phyloP scores from a whole-genome alignment of 1,140 invertebrate genomes.

The Manduca sexta region DNA sequence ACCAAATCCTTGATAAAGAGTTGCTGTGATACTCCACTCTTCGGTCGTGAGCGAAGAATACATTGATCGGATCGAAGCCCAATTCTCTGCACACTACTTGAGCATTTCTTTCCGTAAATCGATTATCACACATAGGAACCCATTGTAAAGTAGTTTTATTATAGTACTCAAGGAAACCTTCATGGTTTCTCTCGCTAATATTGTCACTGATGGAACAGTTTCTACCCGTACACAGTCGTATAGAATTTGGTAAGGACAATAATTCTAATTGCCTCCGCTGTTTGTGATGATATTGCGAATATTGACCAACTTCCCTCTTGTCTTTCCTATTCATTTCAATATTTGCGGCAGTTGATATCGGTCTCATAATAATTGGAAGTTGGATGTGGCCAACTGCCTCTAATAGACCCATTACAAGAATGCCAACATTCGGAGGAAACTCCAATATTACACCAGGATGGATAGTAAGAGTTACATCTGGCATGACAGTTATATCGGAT shows the following conservation, averaged over 20 bases:
- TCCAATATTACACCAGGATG: conserved; percentile 93
- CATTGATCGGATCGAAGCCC: conserved; percentile 92
- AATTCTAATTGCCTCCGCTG: conserved; percentile 70
- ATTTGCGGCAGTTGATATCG: conserved; percentile 68
- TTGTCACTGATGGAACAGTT: conserved; percentile 77
- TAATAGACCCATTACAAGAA: conserved; percentile 95
- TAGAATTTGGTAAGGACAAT: conserved; percentile 73
- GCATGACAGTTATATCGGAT: conserved; percentile 97
- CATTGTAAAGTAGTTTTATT: conserved; percentile 96
- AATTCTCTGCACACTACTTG: conserved; percentile 96
- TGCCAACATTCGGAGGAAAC: conserved; percentile 97
- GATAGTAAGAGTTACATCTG: conserved; percentile 88
- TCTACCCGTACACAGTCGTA: conserved; percentile 83
- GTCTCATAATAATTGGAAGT: conserved; percentile 89
- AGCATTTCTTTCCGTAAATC: conserved; percentile 95
- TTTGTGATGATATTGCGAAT: conserved; percentile 44
- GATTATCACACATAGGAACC: conserved; percentile 96
- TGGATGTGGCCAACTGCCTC: conserved; percentile 86
- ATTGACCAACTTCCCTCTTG: conserved; percentile 49
- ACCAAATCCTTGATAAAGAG: conserved; percentile 88
- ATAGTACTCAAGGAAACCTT: conserved; percentile 95
- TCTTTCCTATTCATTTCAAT: conserved; percentile 59
- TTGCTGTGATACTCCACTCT: conserved; percentile 90
- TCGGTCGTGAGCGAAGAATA: conserved; percentile 86
- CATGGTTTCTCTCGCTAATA: conserved; percentile 70